Evolutionary conservation across 2,797 vertebrate genomes (phyloP).

Genomic region (Rhincodon typus): DNA sequence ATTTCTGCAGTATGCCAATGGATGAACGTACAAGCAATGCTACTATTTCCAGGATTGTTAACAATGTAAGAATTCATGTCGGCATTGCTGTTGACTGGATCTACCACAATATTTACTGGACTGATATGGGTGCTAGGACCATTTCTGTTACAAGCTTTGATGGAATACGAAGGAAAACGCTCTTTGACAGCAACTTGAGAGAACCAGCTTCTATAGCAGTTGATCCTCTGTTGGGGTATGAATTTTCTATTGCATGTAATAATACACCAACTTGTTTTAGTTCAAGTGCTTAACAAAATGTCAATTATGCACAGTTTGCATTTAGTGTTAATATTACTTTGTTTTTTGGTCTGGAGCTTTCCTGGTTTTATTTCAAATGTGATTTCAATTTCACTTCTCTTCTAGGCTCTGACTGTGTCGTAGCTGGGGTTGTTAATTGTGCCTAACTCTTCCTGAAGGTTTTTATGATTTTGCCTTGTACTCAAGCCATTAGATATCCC

Average conservation of each 20-base stretch:
- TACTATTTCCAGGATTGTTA: conserved; percentile 70
- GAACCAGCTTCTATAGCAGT: conserved; percentile 90
- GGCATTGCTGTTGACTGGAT: conserved; percentile 95
- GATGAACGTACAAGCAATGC: conserved; percentile 69
- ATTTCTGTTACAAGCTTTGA: conserved; percentile 84
- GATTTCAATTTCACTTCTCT: too few relatives aligned
- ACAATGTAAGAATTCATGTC: conserved; percentile 78
- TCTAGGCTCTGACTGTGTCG: too few relatives aligned
- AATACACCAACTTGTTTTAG: not conserved
- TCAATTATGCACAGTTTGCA: too few relatives aligned
- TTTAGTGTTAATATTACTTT: too few relatives aligned
- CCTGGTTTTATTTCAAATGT: too few relatives aligned
- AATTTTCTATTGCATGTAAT: conserved; percentile 41
- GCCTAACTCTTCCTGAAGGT: too few relatives aligned
- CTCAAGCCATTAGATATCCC: too few relatives aligned
- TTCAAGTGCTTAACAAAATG: too few relatives aligned
- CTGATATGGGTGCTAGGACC: conserved; percentile 77
- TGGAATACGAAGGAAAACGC: conserved; percentile 76
- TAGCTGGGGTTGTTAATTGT: too few relatives aligned
- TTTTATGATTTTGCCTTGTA: too few relatives aligned
- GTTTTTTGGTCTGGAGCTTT: too few relatives aligned
- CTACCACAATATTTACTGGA: conserved; percentile 96
- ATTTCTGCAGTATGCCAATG: conserved; percentile 68
- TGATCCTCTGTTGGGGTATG: conserved; percentile 89
- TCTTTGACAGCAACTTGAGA: conserved; percentile 73